Percentiles rank a stretch among this genome's conserved stretches.
Evolutionary conservation across 2,113 vertebrate genomes (phyloP).

Genomic region (Talpa occidentalis): DNA sequence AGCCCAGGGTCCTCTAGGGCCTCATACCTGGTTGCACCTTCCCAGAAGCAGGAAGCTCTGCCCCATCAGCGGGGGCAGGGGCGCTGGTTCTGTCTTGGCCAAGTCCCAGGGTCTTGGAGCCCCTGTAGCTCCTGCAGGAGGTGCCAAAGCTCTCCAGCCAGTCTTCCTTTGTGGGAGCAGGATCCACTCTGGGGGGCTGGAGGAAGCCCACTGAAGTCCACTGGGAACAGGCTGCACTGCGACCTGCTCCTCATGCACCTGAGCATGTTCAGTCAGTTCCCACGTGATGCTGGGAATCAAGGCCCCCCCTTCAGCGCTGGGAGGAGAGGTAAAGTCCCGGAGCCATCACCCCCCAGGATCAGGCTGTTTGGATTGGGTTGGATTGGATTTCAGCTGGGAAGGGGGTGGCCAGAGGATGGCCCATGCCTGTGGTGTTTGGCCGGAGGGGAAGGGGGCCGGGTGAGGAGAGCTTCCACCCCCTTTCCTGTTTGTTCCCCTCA

Average conservation of each 20-base stretch:
- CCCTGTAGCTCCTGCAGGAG: neutral
- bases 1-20: neutral
- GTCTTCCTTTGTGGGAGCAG: neutral
- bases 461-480: neutral
- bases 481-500: constrained; percentile 62
- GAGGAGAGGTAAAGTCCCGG: neutral
- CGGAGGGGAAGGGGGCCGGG: neutral
- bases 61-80: neutral
- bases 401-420: neutral
- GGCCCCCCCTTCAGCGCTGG: neutral
- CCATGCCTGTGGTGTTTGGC: neutral
- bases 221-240: neutral
- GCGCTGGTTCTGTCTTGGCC: neutral
- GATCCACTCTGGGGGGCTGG: no score
- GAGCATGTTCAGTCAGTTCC: fast-evolving
- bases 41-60: neutral
- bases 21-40: neutral
- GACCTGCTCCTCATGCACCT: fast-evolving
- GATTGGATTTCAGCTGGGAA: neutral
- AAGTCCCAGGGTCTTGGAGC: neutral
- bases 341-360: no score
- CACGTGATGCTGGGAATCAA: fast-evolving
- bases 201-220: neutral
- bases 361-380: no score
- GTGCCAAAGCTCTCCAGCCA: fast-evolving